Evolutionary conservation across 1,140 invertebrate species (phyloP), one percentile per base, ranked within the genome.

Genomic region (Cotesia vestalis): DNA sequence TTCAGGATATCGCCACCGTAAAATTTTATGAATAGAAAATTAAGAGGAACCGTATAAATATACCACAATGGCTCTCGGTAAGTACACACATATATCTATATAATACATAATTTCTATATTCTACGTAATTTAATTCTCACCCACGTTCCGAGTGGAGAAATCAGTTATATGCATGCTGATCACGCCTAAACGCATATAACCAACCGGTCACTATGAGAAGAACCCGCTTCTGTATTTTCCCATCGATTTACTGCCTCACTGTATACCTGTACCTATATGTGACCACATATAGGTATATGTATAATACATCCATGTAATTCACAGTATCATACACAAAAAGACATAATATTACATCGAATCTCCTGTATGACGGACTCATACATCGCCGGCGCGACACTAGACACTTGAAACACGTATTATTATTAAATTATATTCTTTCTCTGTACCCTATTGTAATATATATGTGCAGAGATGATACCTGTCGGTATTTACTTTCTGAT

Each of bases 21-120:
- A 64, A 69, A 74, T 71, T 71, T 51, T 51, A 64, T 64, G 46
- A 38, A 35, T 53, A 20, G 5, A 51, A 53, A 60, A 68, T 17
- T n/a, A n/a, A 46, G 4, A 27, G 35, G 5, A 60, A 55, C 36
- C 27, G 3, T 46, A 46, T 46, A 46, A 11, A 46, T 46, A 46
- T 46, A 46, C 40, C 40, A 72, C 57, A 40, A 72, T 72, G 71
- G 71, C 71, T 60, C 63, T 72, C 76, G 83, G 83, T 84, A 77
- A 84, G 82, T 80, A 71, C 76, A 77, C 74, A 72, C 57, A 73
- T 62, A 46, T 46, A 46, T 46, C 6, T 46, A 40, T 40, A 40
- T 40, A 8, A 40, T 40, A 46, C 11, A 11, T 46, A 46, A 46
- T 46, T 46, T 46, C 40, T 46, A 6, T 75, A 76, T 71, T 68